Evolutionary conservation across 2,797 vertebrate genomes (phyloP).

Genomic region (Epinephelus awoara): DNA sequence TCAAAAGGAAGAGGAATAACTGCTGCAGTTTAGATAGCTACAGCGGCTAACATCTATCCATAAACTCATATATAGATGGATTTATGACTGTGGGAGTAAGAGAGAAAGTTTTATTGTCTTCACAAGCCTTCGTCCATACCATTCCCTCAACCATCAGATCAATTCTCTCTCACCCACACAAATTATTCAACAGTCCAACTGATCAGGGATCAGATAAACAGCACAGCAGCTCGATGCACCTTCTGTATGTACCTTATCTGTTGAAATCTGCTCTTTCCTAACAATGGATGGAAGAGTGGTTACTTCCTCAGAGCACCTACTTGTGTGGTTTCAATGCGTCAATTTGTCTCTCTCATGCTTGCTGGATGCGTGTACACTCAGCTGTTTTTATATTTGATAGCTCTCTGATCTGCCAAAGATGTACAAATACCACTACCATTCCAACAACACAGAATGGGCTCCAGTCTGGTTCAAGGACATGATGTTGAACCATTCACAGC

Average conservation of each 20-base stretch:
- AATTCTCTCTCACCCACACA: neutral
- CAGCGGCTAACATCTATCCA: neutral
- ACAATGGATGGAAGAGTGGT: neutral
- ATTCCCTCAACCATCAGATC: neutral
- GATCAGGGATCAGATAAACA: constrained; percentile 6
- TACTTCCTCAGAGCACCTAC: neutral
- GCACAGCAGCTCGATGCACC: neutral
- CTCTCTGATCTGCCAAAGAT: neutral
- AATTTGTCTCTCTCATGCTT: neutral
- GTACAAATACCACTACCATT: no score
- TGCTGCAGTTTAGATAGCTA: neutral
- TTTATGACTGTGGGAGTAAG: neutral
- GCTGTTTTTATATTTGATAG: neutral
- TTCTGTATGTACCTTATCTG: neutral
- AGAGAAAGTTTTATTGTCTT: neutral
- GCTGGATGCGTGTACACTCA: neutral
- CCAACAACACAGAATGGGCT: no score
- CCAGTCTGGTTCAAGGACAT: no score
- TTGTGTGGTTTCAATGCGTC: neutral
- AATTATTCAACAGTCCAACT: neutral
- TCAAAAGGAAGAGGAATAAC: neutral
- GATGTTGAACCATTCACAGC: no score
- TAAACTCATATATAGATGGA: neutral
- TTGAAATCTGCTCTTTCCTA: neutral
- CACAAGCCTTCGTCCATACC: neutral